Base-by-base conservation (phyloP, 2,113 vertebrate genomes). In the Mixornis gularis region DNA sequence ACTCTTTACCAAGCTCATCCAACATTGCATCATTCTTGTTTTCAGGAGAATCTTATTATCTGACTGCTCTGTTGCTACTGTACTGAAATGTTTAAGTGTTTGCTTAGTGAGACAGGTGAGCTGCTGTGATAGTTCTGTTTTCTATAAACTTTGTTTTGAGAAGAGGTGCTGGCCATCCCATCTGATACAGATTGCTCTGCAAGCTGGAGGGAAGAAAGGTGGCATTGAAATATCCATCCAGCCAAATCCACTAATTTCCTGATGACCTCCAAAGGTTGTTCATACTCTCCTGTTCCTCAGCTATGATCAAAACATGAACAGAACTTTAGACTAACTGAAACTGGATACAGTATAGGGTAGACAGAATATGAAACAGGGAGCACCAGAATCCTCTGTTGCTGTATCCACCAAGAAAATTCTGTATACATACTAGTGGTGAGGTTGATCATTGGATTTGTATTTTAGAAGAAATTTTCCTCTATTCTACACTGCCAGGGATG, bases 11-110 rank as follows among this genome's bases (percentile, higher is more conserved):
- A 84, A 36, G 17, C 2, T 46, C n/a, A 26, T 52, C 26, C 25
- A 63, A 19, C 0, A 0, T 7, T 27, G 18, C 38, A 77, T 25
- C 8, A 9, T n/a, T 79, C 7, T n/a, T 48, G 7, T 44, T 32
- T 34, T 82, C n/a, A 70, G 52, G 53, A 68, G 29, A 29, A 63
- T 16, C 24, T 71, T 79, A 26, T 8, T 36, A 58, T 25, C 25
- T 78, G 30, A 36, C 18, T 70, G 13, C 19, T 70, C 22, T 66
- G 7, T 40, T 74, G 6, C 27, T 55, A 21, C 32, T 34, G 79
- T 36, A 58, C 7, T 40, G 11, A 59, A 43, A 38, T 46, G 9
- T n/a, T 55, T 46, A 36, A 51, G 21, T 44, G 14, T 27, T 55
- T 63, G 14, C 18, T 40, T 40, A 46, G 40, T 40, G 29, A 55